Evolutionary conservation across 2,797 vertebrate species (phyloP).

Genomic region (Cirrhinus mrigala): DNA sequence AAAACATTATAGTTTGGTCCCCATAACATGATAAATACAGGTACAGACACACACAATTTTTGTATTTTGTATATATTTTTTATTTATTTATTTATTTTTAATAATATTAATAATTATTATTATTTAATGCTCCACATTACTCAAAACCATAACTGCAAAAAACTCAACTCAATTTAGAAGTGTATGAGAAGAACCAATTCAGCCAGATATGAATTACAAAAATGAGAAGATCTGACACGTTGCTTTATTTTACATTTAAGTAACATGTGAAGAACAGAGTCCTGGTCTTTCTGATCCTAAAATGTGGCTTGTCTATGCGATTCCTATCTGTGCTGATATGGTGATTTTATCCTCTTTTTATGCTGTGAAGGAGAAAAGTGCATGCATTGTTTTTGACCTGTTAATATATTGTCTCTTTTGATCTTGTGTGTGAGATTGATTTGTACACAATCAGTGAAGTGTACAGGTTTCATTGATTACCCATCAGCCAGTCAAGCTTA

Average conservation of each 20-base stretch:
- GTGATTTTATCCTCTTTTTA: not conserved
- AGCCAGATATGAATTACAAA: not conserved
- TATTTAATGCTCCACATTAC: no score
- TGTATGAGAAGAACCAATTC: not conserved
- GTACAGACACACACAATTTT: no score
- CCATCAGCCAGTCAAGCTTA: conserved; percentile 12
- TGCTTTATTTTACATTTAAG: not conserved
- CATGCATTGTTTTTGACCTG: conserved; percentile 5
- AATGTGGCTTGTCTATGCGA: not conserved
- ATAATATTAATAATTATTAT: no score
- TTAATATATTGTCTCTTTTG: conserved; percentile 19
- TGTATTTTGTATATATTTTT: no score
- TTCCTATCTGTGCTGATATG: not conserved
- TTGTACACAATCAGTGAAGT: conserved; percentile 39
- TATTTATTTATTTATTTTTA: no score
- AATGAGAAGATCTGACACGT: not conserved
- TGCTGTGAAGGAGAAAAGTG: not conserved
- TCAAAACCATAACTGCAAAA: no score
- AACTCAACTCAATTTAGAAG: not conserved
- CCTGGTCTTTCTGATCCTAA: not conserved
- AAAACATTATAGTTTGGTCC: no score
- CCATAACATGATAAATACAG: no score
- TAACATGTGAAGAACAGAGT: not conserved
- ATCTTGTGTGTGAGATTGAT: conserved; percentile 20
- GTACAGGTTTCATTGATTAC: conserved; percentile 39